Conservation (phyloP, 2,113 vertebrate species). For the Gobiocypris rarus region DNA sequence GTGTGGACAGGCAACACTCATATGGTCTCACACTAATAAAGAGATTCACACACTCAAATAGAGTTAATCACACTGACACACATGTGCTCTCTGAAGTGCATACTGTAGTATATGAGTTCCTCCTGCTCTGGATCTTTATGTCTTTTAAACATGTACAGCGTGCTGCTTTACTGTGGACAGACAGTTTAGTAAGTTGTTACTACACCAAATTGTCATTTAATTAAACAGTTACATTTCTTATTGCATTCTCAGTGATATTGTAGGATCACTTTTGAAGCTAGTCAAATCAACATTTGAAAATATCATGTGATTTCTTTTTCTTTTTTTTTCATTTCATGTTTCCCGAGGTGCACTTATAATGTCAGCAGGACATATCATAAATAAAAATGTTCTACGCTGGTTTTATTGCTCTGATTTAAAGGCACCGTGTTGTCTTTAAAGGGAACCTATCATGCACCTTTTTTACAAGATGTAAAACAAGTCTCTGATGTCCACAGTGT, state of each 20-base stretch:
- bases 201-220: neutral
- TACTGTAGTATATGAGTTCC: neutral
- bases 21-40: slow-evolving; percentile 6
- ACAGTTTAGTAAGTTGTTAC: neutral
- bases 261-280: neutral
- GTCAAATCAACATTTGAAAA: neutral
- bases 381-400: too few species aligned
- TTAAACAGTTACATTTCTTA: neutral
- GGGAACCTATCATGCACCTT: too few species aligned
- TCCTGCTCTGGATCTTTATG: neutral
- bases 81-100: neutral
- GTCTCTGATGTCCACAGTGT: too few species aligned
- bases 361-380: too few species aligned
- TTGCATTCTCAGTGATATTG: neutral
- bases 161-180: neutral
- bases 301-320: too few species aligned
- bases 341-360: too few species aligned
- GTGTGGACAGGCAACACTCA: neutral
- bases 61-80: neutral
- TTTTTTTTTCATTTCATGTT: too few species aligned
- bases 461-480: too few species aligned
- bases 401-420: too few species aligned
- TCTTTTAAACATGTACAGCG: neutral
- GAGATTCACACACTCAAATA: neutral
- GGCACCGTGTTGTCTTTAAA: neutral